Evolutionary conservation across 2,888 invertebrate species (phyloP).

Genomic region (Synergus gifuensis): DNA sequence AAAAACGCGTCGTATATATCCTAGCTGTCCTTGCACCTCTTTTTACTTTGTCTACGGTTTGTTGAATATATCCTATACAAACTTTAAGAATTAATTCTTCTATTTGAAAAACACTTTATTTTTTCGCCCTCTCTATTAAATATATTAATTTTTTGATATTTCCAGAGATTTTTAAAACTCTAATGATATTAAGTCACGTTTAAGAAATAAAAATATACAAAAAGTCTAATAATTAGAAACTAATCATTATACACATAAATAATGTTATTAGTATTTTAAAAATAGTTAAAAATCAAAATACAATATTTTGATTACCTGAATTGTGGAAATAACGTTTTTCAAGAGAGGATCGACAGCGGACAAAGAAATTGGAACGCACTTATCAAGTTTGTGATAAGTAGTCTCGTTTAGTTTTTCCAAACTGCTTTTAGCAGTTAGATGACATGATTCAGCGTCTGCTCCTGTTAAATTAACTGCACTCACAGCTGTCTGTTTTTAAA

Average conservation of each 20-base stretch:
- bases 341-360: conserved; percentile 12
- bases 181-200: too few species aligned
- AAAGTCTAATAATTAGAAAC: too few species aligned
- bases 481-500: conserved; percentile 8
- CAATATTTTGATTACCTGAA: neutral
- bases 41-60: neutral
- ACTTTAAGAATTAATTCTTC: neutral
- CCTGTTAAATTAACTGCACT: conserved; percentile 28
- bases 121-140: too few species aligned
- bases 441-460: conserved; percentile 29
- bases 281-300: neutral
- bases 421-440: neutral
- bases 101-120: neutral
- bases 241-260: neutral
- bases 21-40: conserved; percentile 6
- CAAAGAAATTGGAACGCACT: conserved; percentile 33
- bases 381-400: conserved; percentile 21
- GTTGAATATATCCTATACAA: too few species aligned
- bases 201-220: too few species aligned
- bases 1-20: conserved; percentile 18
- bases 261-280: neutral
- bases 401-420: conserved; percentile 29
- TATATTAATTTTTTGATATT: neutral
- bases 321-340: conserved; percentile 9
- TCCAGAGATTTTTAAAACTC: neutral